Percentiles rank a stretch among this genome's conserved stretches.
Evolutionary conservation across 2,113 vertebrate species (phyloP).

Genomic region (Campylomormyrus tamandua): DNA sequence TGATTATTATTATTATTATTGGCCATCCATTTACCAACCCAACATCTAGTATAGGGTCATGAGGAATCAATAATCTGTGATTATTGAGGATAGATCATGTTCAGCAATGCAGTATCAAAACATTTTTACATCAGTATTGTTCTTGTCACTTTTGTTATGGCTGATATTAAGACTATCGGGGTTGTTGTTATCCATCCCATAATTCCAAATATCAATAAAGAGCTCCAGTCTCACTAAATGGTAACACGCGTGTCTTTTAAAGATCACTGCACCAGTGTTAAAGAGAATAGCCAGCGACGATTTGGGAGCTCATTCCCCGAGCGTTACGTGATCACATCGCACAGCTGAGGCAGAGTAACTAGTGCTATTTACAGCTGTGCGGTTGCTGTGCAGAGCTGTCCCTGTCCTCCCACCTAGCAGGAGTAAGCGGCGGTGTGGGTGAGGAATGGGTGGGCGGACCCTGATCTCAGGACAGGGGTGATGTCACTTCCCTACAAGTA

Average conservation of each 20-base stretch:
- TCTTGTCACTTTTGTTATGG: neutral
- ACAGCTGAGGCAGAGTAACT: neutral
- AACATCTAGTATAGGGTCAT: neutral
- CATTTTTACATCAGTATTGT: neutral
- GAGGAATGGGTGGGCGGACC: neutral
- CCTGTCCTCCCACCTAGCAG: neutral
- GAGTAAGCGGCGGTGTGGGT: neutral
- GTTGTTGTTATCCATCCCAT: neutral
- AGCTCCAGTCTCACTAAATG: neutral
- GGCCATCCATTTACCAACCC: neutral
- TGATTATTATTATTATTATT: neutral
- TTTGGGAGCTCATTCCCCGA: neutral
- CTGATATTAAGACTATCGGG: neutral
- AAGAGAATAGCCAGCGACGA: neutral
- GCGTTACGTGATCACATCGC: neutral
- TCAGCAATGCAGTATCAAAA: neutral
- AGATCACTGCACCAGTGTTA: neutral
- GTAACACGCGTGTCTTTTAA: neutral
- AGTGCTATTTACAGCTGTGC: neutral
- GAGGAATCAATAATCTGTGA: neutral
- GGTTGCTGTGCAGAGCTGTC: neutral
- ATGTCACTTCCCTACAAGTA: neutral
- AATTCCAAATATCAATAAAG: neutral
- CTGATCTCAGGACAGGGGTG: conserved; percentile 6
- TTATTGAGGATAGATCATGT: neutral